A percentile compares a stretch with the other conserved stretches of the same genome.
These are phyloP conservation scores for Etheostoma spectabile DNA, from an alignment of 2,113 vertebrate species.

Conservation along the genomic window DNA sequence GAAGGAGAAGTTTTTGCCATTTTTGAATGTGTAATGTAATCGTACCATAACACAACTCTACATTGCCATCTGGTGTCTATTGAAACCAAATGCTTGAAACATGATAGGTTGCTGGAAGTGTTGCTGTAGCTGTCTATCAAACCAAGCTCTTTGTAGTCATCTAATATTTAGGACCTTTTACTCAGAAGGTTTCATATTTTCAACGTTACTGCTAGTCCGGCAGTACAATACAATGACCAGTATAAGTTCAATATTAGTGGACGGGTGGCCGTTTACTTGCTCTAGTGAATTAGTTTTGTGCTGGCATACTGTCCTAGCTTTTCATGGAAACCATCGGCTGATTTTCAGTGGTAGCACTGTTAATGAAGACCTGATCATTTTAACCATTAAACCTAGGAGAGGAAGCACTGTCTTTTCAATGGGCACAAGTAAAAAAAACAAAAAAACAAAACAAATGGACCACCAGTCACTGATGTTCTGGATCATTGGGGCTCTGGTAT, in stretches of 20 bases:
- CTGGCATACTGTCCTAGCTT: conserved; percentile 41
- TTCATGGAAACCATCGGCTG: conserved; percentile 52
- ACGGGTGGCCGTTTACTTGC: conserved; percentile 51
- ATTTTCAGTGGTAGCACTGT: conserved; percentile 59
- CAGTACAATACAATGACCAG: conserved; percentile 53
- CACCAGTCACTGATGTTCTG: conserved; percentile 24
- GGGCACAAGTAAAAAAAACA: conserved; percentile 10
- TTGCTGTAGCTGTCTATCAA: conserved; percentile 71
- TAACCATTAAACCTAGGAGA: conserved; percentile 41
- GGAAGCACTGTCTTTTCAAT: conserved; percentile 44
- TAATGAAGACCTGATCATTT: conserved; percentile 60
- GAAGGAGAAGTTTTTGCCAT: conserved; percentile 55
- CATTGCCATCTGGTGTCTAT: conserved; percentile 67
- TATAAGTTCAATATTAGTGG: conserved; percentile 58
- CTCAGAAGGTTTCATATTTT: conserved; percentile 67
- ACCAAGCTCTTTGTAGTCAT: conserved; percentile 75
- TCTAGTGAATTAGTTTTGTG: conserved; percentile 63
- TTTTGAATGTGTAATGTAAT: conserved; percentile 70
- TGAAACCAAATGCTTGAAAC: conserved; percentile 74
- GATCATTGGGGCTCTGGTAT: conserved; percentile 37
- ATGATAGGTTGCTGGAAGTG: conserved; percentile 62
- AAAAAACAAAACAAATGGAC: too few relatives aligned
- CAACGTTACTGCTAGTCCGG: conserved; percentile 65
- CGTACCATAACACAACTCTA: conserved; percentile 54
- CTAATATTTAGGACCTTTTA: conserved; percentile 77